Base-by-base conservation (phyloP, 2,888 invertebrate species). In the Metellina segmentata region DNA sequence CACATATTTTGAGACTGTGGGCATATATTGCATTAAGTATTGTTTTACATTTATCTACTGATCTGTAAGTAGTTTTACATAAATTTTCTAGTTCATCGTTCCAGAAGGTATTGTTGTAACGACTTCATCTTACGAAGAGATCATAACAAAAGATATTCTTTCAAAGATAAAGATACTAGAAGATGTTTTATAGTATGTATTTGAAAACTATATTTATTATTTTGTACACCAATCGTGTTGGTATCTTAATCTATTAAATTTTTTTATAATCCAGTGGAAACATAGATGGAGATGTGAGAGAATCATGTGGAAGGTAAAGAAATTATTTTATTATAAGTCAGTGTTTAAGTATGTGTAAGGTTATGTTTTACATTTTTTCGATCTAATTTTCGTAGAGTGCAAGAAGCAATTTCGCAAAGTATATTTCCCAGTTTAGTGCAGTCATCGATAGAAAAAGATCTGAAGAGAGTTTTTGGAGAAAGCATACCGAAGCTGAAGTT, bases 61-160 rank as follows among this genome's bases (percentile, higher is more conserved):
- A 34, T 34, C 34, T 34, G 34, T 34, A 34, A 34, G 34, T 34
- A 34, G 34, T 34, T 34, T 34, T 2, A 34, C 34, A 34, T 34
- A 34, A 34, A 34, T 61, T 11, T 74, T 70, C 53, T 48, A 90
- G 90, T 90, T 90, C 74, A 81, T 81, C 52, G 90, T 90, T 71
- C 90, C 90, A 0, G 72, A 85, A 9, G 90, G 90, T n/a, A 85
- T 90, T 13, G 81, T 90, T 2, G 70, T 90, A 61, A 90, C 90
- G 6, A 90, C 90, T 9, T 16, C 75, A 19, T 72, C 90, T 34
- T 90, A 90, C 48, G 11, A 61, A 16, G 20, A 49, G n/a, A 85
- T 85, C 19, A 0, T 90, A 52, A 81, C 53, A n/a, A 71, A 81
- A 53, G 75, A 90, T 49, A 53, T 85, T 11, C n/a, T 75, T 70